Conservation (phyloP, 2,797 vertebrate species). For the Thunnus albacares region DNA sequence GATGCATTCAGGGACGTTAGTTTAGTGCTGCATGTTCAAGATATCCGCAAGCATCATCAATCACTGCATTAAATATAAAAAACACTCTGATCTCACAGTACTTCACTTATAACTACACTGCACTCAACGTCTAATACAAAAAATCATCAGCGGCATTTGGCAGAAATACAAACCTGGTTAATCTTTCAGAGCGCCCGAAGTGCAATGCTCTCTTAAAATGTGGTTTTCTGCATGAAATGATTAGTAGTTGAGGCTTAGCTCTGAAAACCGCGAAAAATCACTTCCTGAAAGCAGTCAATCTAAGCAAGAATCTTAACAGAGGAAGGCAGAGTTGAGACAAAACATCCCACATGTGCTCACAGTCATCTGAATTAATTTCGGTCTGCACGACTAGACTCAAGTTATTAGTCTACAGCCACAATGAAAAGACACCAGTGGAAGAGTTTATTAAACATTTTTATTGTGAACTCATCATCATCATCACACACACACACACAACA, state of each 20-base stretch:
- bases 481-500: constrained; percentile 42
- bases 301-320: constrained; percentile 58
- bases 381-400: neutral
- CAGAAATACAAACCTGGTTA: constrained; percentile 50
- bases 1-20: neutral
- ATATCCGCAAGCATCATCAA: constrained; percentile 16
- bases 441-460: constrained; percentile 77
- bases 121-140: neutral
- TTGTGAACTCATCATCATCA: constrained; percentile 66
- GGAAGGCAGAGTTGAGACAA: constrained; percentile 50
- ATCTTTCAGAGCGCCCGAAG: constrained; percentile 26
- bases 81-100: neutral
- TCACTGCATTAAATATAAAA: constrained; percentile 33
- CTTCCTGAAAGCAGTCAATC: constrained; percentile 77
- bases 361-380: constrained; percentile 9
- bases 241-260: constrained; percentile 57
- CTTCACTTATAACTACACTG: neutral
- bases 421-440: neutral
- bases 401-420: neutral
- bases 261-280: constrained; percentile 77
- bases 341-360: constrained; percentile 26
- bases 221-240: constrained; percentile 75
- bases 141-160: neutral
- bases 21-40: neutral
- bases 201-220: constrained; percentile 52